Evolutionary conservation across 2,113 vertebrate species (phyloP).

Genomic region (Struthidea cinerea): DNA sequence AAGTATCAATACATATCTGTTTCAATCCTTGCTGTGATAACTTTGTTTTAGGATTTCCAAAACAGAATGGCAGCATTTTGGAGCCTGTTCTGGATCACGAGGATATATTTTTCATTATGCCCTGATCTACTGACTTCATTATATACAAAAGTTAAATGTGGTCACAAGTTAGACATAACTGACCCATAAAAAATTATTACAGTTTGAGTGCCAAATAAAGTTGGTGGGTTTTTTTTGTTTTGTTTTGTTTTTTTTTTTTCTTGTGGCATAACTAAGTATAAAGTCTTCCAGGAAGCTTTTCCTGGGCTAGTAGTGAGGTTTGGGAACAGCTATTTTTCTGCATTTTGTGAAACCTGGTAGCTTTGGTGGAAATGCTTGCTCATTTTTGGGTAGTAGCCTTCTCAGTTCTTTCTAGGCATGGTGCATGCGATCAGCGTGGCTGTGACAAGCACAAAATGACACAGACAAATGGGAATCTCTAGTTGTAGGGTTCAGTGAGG

Average conservation of each 20-base stretch:
- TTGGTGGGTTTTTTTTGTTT: rapidly evolving
- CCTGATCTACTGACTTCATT: background rate
- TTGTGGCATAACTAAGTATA: background rate
- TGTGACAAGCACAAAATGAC: background rate
- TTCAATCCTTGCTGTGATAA: background rate
- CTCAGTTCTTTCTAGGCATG: background rate
- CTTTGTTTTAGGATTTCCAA: background rate
- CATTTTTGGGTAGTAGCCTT: background rate
- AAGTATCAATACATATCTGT: background rate
- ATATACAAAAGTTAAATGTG: background rate
- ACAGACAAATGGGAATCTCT: background rate
- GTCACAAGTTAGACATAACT: background rate
- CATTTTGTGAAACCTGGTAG: background rate
- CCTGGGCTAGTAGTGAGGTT: background rate
- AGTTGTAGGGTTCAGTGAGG: background rate
- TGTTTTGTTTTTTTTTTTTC: background rate
- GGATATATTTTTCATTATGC: background rate
- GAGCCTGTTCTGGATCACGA: background rate
- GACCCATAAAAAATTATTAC: background rate
- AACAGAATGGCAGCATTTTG: background rate
- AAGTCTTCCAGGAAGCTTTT: background rate
- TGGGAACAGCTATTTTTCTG: background rate
- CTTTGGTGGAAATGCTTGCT: background rate
- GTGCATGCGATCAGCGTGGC: background rate
- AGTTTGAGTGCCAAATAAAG: background rate